Evolutionary conservation across 2,113 vertebrate species (phyloP).

Genomic region (Mandrillus leucophaeus): DNA sequence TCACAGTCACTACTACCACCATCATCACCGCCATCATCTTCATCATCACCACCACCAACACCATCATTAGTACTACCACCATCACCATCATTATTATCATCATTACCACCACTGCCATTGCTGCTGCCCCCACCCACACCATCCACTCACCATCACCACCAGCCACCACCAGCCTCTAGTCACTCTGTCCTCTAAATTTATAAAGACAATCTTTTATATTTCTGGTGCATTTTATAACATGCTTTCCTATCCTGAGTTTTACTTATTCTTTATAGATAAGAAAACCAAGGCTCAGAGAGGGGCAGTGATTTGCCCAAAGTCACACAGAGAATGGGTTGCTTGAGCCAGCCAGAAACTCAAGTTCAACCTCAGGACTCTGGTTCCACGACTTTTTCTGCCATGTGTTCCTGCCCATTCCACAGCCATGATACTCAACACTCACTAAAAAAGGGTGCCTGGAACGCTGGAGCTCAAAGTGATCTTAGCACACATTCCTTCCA

Average conservation of each 20-base stretch:
- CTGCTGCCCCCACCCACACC: too few relatives aligned
- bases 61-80: accelerated
- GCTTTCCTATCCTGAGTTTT: neutral
- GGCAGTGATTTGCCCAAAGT: neutral
- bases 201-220: neutral
- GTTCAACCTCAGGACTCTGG: neutral
- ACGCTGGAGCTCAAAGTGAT: neutral
- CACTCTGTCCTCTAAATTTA: neutral
- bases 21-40: accelerated
- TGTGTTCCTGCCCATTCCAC: too few relatives aligned
- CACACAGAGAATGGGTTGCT: neutral
- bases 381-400: neutral
- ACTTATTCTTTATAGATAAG: neutral
- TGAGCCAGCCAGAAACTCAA: neutral
- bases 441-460: neutral
- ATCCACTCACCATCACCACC: neutral
- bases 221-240: neutral
- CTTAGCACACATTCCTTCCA: neutral
- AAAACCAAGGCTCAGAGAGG: neutral
- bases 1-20: accelerated
- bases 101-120: neutral
- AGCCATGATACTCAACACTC: neutral
- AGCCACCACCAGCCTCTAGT: neutral
- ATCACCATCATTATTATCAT: accelerated
- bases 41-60: accelerated